Conservation (phyloP, 2,113 vertebrate genomes). For the Syngnathus typhle region DNA sequence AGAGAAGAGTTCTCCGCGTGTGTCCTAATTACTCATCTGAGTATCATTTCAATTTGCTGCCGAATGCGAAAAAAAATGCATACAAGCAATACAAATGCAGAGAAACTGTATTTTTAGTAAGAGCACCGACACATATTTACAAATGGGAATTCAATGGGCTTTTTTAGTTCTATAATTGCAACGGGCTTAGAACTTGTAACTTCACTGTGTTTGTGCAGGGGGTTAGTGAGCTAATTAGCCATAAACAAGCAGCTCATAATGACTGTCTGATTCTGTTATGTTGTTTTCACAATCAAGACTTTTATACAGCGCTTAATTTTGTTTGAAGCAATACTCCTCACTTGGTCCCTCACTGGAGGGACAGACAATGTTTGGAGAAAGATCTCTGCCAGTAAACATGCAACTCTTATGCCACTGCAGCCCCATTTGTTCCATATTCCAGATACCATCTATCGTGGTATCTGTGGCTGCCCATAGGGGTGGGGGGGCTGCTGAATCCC, state of each 20-base stretch:
- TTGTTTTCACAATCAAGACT: conserved; percentile 14
- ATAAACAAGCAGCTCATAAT: conserved; percentile 39
- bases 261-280: conserved; percentile 15
- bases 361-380: not conserved
- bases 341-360: not conserved
- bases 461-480: not conserved
- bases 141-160: conserved; percentile 20
- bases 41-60: not conserved
- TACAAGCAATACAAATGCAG: conserved; percentile 4
- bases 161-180: conserved; percentile 43
- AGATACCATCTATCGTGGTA: not conserved
- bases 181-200: conserved; percentile 7
- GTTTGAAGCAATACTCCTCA: not conserved
- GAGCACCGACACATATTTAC: not conserved
- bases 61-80: conserved; percentile 6
- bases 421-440: not conserved
- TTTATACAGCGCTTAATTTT: not conserved
- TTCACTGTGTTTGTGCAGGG: conserved; percentile 17
- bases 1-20: conserved; percentile 1
- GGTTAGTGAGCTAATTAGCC: conserved; percentile 45
- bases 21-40: not conserved
- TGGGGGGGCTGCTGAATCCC: not conserved
- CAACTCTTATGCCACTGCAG: not conserved
- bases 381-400: not conserved
- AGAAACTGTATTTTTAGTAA: not conserved